Evolutionary conservation across 2,888 invertebrate genomes (phyloP).

Genomic region (Opisthograptis luteolata): DNA sequence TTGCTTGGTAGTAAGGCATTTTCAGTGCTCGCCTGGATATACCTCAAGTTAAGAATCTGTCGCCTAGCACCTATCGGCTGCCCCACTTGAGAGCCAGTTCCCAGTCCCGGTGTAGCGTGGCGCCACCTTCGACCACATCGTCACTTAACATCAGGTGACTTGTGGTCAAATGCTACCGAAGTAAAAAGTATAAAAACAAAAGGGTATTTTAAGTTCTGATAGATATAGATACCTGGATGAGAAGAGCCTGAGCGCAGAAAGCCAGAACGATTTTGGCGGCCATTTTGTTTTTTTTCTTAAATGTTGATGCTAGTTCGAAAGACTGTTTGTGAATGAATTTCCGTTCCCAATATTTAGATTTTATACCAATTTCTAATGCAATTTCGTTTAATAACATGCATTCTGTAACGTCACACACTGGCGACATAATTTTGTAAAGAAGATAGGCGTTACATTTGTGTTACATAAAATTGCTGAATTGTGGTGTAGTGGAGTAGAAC

Average conservation of each 20-base stretch:
- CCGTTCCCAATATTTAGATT: not conserved
- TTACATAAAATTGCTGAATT: conserved; percentile 9
- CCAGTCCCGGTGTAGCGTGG: too few relatives aligned
- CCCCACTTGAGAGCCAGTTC: too few relatives aligned
- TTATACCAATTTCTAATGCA: conserved; percentile 19
- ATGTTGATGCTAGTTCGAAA: not conserved
- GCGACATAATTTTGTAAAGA: conserved; percentile 9
- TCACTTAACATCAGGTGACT: too few relatives aligned
- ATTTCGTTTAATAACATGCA: not conserved
- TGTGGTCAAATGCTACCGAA: too few relatives aligned
- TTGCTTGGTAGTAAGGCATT: too few relatives aligned
- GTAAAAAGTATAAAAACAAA: too few relatives aligned
- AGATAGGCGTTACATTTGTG: not conserved
- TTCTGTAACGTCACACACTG: not conserved
- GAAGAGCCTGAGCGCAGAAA: conserved; percentile 47
- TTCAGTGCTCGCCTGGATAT: too few relatives aligned
- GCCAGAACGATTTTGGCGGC: conserved; percentile 44
- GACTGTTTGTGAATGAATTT: conserved; percentile 7
- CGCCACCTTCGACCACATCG: too few relatives aligned
- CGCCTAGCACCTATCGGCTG: too few relatives aligned
- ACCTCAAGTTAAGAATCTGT: too few relatives aligned
- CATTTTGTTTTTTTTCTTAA: conserved; percentile 41
- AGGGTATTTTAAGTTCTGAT: not conserved
- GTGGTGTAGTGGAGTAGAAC: conserved; percentile 10
- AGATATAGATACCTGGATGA: conserved; percentile 53